phyloP scores from a whole-genome alignment of 2,113 vertebrate genomes.

The Campylomormyrus numenius region DNA sequence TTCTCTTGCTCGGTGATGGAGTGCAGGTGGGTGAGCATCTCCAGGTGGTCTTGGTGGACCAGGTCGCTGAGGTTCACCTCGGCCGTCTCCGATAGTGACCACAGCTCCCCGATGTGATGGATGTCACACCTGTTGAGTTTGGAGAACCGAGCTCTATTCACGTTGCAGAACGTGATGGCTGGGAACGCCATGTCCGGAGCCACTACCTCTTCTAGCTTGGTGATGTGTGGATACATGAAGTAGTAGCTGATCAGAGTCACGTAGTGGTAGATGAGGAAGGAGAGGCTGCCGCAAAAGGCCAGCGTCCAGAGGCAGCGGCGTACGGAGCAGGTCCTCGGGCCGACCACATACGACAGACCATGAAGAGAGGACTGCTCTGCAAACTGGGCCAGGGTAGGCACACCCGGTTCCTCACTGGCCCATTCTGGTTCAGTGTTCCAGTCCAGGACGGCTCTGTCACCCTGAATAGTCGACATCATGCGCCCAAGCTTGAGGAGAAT shows the following conservation, averaged over 20 bases:
- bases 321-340: constrained; percentile 7
- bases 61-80: constrained; percentile 15
- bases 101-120: constrained; percentile 46
- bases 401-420: neutral
- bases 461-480: neutral
- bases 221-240: constrained; percentile 51
- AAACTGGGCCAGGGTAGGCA: constrained; percentile 44
- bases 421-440: neutral
- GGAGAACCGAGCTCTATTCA: constrained; percentile 48
- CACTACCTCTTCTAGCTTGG: constrained; percentile 47
- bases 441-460: too few relatives aligned
- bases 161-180: constrained; percentile 49
- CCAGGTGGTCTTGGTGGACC: constrained; percentile 12
- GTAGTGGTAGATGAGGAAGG: constrained; percentile 37
- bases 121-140: constrained; percentile 42
- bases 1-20: constrained; percentile 23
- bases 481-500: neutral
- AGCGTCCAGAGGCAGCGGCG: constrained; percentile 47
- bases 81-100: constrained; percentile 39
- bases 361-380: constrained; percentile 43
- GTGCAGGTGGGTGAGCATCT: constrained; percentile 31
- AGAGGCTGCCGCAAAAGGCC: constrained; percentile 41
- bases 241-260: constrained; percentile 39
- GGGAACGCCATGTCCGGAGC: constrained; percentile 39
- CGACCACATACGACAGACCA: constrained; percentile 48